Evolutionary conservation across 1,140 invertebrate species (phyloP).

Genomic region (Caenorhabditis briggsae): DNA sequence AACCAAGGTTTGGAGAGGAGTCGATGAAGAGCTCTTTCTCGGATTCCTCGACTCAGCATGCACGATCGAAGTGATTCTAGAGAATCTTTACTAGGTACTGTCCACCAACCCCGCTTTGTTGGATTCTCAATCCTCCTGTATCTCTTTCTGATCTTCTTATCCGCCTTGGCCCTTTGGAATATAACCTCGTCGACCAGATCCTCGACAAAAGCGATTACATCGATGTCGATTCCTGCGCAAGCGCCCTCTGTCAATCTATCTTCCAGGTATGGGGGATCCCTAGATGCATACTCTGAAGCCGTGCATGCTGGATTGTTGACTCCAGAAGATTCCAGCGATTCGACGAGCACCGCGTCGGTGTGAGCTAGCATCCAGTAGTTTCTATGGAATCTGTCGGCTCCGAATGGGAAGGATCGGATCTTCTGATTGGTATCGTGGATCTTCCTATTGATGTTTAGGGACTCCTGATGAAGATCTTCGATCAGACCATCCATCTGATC

Average conservation of each 20-base stretch:
- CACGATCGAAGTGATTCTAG: slow-evolving; percentile 32
- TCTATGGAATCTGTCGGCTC: slow-evolving; percentile 56
- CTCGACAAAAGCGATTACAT: slow-evolving; percentile 55
- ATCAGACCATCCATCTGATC: slow-evolving; percentile 51
- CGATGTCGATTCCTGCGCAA: slow-evolving; percentile 6
- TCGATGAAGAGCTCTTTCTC: slow-evolving; percentile 59
- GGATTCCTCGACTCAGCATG: slow-evolving; percentile 58
- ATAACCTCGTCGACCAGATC: slow-evolving; percentile 57
- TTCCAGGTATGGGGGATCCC: slow-evolving; percentile 41
- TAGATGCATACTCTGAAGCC: not conserved
- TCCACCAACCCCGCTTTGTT: slow-evolving; percentile 63
- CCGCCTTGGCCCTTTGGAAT: not conserved
- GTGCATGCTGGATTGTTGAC: slow-evolving; percentile 56
- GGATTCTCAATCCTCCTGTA: slow-evolving; percentile 53
- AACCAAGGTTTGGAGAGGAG: slow-evolving; percentile 60
- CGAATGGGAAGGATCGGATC: slow-evolving; percentile 59
- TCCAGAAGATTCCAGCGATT: slow-evolving; percentile 44
- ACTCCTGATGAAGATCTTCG: slow-evolving; percentile 46
- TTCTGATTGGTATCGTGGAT: slow-evolving; percentile 54
- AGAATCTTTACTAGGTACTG: slow-evolving; percentile 11
- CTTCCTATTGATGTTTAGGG: slow-evolving; percentile 29
- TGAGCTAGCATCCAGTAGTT: slow-evolving; percentile 59
- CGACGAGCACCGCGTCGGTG: slow-evolving; percentile 38
- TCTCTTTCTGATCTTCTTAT: slow-evolving; percentile 53
- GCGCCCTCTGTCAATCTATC: not conserved